These are phyloP conservation scores for Ariolimax columbianus DNA, from an alignment of 2,888 invertebrate species.

Conservation along the genomic window DNA sequence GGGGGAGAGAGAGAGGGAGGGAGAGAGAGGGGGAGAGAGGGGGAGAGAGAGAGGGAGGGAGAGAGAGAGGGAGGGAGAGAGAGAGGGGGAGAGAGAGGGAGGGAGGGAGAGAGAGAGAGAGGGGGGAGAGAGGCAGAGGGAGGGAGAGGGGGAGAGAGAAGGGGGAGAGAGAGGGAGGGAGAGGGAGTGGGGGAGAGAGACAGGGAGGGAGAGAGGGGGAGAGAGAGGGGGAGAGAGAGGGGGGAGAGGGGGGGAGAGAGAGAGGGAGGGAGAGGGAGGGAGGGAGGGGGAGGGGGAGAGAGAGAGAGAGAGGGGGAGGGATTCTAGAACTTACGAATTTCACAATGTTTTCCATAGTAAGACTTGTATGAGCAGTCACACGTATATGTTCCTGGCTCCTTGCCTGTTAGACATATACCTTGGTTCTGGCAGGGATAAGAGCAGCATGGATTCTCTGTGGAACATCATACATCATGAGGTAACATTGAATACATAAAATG, in stretches of 20 bases:
- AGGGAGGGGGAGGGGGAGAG: not conserved
- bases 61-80: too few species aligned
- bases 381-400: conserved; percentile 66
- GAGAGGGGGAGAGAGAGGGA: too few species aligned
- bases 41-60: not conserved
- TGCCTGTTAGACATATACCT: conserved; percentile 75
- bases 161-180: too few species aligned
- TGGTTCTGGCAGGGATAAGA: conserved; percentile 78
- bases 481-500: not conserved
- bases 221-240: too few species aligned
- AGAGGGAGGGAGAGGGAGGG: not conserved
- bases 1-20: too few species aligned
- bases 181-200: too few species aligned
- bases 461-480: not conserved
- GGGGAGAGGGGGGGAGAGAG: too few species aligned
- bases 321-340: conserved; percentile 73
- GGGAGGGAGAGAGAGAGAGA: too few species aligned
- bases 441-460: conserved; percentile 76
- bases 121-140: too few species aligned
- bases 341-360: conserved; percentile 76
- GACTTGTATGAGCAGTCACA: conserved; percentile 78
- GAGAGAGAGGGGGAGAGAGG: too few species aligned
- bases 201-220: too few species aligned
- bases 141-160: too few species aligned
- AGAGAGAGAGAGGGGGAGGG: not conserved